Evolutionary conservation across 2,888 invertebrate species (phyloP).

Genomic region (Drosophila mayaguana): DNA sequence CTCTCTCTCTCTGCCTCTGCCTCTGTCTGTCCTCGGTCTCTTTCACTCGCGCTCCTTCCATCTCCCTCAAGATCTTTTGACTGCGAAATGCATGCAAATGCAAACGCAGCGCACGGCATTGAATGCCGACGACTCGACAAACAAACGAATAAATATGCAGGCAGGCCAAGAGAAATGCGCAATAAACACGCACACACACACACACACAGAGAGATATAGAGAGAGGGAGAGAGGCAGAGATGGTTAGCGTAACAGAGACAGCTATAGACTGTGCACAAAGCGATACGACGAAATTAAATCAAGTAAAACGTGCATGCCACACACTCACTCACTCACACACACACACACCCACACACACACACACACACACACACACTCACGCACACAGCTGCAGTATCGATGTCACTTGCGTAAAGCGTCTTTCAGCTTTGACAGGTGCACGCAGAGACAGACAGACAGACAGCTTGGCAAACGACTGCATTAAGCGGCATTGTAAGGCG

Average conservation of each 20-base stretch:
- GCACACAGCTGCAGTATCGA: constrained; percentile 61
- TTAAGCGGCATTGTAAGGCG: constrained; percentile 68
- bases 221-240: constrained; percentile 3
- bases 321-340: constrained; percentile 19
- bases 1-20: not conserved
- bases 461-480: constrained; percentile 52
- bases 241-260: constrained; percentile 2
- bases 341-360: constrained; percentile 16
- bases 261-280: constrained; percentile 45
- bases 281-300: constrained; percentile 72
- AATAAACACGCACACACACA: constrained; percentile 69
- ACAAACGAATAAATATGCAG: constrained; percentile 78
- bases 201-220: constrained; percentile 1
- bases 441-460: constrained; percentile 19
- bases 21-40: not conserved
- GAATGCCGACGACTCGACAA: constrained; percentile 68
- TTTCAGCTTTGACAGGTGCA: constrained; percentile 64
- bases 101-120: constrained; percentile 63
- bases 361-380: constrained; percentile 3
- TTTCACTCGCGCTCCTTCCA: not conserved
- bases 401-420: constrained; percentile 63
- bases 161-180: constrained; percentile 68
- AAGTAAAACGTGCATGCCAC: constrained; percentile 78
- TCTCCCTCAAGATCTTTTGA: constrained; percentile 64
- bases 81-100: constrained; percentile 79